Evolutionary conservation across 2,888 invertebrate genomes (phyloP).

Genomic region (Mamestra brassicae): DNA sequence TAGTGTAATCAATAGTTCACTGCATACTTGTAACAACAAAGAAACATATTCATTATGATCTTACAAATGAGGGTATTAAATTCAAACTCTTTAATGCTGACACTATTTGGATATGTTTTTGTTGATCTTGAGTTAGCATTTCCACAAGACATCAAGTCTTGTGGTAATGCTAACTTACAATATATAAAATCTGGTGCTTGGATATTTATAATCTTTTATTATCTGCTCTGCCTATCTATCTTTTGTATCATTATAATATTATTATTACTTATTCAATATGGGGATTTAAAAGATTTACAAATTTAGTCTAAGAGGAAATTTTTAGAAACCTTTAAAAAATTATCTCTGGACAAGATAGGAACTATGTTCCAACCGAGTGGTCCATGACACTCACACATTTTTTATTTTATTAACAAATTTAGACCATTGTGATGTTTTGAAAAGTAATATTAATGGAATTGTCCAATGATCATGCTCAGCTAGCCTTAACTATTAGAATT

Average conservation of each 20-base stretch:
- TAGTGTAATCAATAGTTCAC: neutral
- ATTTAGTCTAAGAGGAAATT: too few relatives aligned
- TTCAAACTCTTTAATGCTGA: neutral
- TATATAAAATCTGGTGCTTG: neutral
- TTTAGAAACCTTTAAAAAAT: too few relatives aligned
- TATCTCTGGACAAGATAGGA: too few relatives aligned
- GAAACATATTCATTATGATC: neutral
- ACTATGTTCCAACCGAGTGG: too few relatives aligned
- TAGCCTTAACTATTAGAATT: neutral
- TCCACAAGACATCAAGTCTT: too few relatives aligned
- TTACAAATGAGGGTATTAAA: neutral
- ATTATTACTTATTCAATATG: neutral
- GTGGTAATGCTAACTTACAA: neutral
- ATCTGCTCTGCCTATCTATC: slow-evolving; percentile 6
- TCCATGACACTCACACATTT: too few relatives aligned
- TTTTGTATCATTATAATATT: neutral
- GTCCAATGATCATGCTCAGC: neutral
- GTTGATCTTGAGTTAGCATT: neutral
- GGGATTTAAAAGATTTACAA: neutral
- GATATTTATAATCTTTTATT: slow-evolving; percentile 19
- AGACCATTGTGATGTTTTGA: neutral
- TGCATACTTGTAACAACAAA: neutral
- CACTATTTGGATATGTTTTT: neutral
- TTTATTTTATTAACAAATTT: neutral
- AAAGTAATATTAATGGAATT: slow-evolving; percentile 1